These are phyloP conservation scores for Australoheros facetus DNA, from an alignment of 2,797 vertebrate genomes.

Conservation along the genomic window DNA sequence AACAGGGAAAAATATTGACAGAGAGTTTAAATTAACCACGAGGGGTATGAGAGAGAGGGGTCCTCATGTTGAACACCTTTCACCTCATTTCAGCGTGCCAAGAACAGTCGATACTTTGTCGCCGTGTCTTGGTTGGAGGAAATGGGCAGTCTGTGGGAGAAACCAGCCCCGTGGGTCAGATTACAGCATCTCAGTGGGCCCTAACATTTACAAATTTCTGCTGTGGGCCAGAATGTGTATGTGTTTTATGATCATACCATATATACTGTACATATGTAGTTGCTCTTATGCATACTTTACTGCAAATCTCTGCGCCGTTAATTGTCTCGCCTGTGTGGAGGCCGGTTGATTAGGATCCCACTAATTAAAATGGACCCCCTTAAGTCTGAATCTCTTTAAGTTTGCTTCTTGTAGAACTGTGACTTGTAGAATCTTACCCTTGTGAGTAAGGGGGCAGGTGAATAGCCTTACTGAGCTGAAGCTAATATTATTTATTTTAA, in stretches of 20 bases:
- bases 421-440: too few relatives aligned
- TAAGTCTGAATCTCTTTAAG: neutral
- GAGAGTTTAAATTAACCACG: constrained; percentile 23
- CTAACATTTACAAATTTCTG: neutral
- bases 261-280: neutral
- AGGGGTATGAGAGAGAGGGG: neutral
- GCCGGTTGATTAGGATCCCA: neutral
- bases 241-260: neutral
- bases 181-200: constrained; percentile 32
- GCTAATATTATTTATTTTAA: neutral
- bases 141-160: constrained; percentile 43
- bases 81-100: constrained; percentile 36
- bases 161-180: constrained; percentile 39
- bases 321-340: neutral
- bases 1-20: neutral
- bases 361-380: neutral
- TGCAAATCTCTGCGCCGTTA: neutral
- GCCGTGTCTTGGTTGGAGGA: constrained; percentile 22
- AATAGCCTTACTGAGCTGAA: neutral
- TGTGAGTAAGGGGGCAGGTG: neutral
- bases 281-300: neutral
- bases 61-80: constrained; percentile 48
- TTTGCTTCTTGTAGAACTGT: neutral
- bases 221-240: neutral
- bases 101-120: constrained; percentile 59